Conservation (phyloP, 1,140 invertebrate species). For the Zaprionus ornatus region DNA sequence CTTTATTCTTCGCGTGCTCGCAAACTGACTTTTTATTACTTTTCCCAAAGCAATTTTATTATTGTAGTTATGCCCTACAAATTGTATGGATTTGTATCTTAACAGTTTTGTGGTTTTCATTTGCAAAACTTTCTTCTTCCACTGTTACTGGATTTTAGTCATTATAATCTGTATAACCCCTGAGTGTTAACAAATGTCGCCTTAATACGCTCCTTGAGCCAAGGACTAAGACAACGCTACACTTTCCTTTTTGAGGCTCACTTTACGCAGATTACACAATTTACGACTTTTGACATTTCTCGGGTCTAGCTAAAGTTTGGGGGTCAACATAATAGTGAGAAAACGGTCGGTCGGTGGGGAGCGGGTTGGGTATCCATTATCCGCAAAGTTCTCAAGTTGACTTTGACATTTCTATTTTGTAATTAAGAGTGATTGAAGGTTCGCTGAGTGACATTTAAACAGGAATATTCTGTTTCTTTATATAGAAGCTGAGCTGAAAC, state of each 20-base stretch:
- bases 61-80: no score
- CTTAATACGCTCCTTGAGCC: background rate
- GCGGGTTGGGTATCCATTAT: background rate
- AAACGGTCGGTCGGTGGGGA: no score
- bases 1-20: background rate
- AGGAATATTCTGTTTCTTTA: background rate
- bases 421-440: slow-evolving; percentile 61
- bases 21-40: no score
- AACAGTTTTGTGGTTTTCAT: no score
- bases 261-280: slow-evolving; percentile 36
- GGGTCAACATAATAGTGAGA: background rate
- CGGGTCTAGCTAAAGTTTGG: slow-evolving; percentile 15
- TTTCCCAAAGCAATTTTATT: no score
- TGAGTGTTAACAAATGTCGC: background rate
- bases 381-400: background rate
- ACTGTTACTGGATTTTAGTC: no score
- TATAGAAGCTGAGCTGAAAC: background rate
- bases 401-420: slow-evolving; percentile 51
- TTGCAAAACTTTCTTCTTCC: no score
- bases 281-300: slow-evolving; percentile 55
- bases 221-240: background rate
- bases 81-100: no score
- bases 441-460: slow-evolving; percentile 18
- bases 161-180: no score
- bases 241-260: background rate